Evolutionary conservation across 2,113 vertebrate genomes (phyloP).

Genomic region (Sciurus niger): DNA sequence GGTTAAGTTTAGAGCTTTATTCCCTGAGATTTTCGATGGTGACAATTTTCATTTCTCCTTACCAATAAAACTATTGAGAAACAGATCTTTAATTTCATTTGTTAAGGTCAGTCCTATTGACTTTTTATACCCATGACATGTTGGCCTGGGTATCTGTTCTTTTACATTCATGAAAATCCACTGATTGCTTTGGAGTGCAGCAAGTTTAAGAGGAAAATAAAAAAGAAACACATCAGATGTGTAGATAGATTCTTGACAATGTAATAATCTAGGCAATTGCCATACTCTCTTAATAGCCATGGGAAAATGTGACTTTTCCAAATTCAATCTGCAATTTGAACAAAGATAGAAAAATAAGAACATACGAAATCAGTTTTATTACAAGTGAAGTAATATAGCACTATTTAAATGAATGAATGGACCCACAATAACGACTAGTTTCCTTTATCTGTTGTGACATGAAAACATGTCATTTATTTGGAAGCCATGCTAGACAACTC

Average conservation of each 20-base stretch:
- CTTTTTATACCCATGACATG: background rate
- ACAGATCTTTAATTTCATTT: background rate
- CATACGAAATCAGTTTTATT: background rate
- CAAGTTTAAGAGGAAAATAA: background rate
- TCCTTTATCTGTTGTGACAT: background rate
- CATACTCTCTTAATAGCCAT: background rate
- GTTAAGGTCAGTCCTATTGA: background rate
- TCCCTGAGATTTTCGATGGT: background rate
- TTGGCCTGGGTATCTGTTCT: background rate
- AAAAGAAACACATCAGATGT: background rate
- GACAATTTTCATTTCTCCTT: conserved; percentile 13
- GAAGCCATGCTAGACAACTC: background rate
- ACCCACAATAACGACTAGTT: background rate
- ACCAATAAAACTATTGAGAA: conserved; percentile 52
- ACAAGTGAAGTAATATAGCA: background rate
- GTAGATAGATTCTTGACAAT: background rate
- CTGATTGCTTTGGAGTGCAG: background rate
- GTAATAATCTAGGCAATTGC: background rate
- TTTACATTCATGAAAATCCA: background rate
- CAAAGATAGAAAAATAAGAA: background rate
- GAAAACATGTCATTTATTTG: background rate
- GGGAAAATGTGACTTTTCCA: conserved; percentile 78
- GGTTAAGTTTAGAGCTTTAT: background rate
- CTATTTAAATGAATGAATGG: background rate
- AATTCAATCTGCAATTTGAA: conserved; percentile 89